Base-by-base conservation (phyloP, 2,797 vertebrate species). In the Semotilus atromaculatus region DNA sequence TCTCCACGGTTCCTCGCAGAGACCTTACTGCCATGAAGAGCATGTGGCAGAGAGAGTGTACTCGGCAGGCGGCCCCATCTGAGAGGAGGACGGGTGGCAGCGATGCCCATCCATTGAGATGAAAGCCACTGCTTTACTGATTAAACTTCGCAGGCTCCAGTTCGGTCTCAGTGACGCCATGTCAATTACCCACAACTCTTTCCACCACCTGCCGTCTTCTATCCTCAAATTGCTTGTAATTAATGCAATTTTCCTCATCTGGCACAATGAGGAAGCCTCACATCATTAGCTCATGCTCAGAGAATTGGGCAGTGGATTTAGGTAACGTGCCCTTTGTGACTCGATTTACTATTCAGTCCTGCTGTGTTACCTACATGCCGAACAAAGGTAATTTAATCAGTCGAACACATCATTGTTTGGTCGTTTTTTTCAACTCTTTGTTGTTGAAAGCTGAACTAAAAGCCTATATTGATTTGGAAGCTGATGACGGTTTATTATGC, bases 171-270 rank as follows among this genome's bases (percentile, higher is more conserved):
- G 66, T 64, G 60, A 84, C 75, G 75, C 83, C 67, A 66, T 55
- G 86, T 79, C 88, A 89, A 89, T 89, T 90, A 90, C 83, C 83
- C 81, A 83, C 81, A 82, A 76, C 45, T 83, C 80, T 79, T 62
- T 64, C 82, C 64, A 83, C 85, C 88, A 90, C 89, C 89, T 88
- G 86, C 89, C 26, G 74, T 80, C 73, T 78, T 71, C 86, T 64
- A 60, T 80, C 78, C 83, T 85, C 86, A 81, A 89, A 84, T 81
- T 88, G 89, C 88, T 77, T 75, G 78, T 88, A 89, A 89, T 90
- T 89, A 90, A 89, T 89, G 86, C 77, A 76, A 85, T 90, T 89
- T 86, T 60, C 77, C 76, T 85, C 76, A 23, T 85, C 79, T 19
- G 64, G 82, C 73, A 64, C 87, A 66, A 87, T 31, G 64, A 78